These are phyloP conservation scores for Poeciliopsis gracilis DNA, from an alignment of 2,797 vertebrate genomes.

Conservation along the genomic window DNA sequence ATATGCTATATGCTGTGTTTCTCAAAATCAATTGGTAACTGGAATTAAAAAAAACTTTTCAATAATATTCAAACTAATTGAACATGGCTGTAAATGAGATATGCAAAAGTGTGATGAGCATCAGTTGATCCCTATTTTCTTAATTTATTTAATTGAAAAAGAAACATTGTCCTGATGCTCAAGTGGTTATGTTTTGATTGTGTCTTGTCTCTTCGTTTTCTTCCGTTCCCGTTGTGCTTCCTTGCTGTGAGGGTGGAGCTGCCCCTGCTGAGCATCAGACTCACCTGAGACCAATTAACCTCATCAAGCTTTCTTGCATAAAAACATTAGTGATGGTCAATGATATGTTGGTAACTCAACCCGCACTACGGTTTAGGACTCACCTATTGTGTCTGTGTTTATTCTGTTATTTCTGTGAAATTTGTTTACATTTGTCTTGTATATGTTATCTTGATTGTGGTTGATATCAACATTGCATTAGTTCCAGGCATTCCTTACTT, in stretches of 20 bases:
- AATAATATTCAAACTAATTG: neutral
- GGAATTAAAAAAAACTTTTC: neutral
- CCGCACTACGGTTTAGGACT: neutral
- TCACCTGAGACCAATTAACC: constrained; percentile 8
- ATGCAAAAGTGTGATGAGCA: neutral
- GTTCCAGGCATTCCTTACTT: neutral
- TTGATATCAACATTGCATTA: neutral
- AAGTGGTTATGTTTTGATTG: neutral
- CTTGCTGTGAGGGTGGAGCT: neutral
- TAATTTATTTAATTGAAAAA: neutral
- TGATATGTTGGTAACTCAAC: neutral
- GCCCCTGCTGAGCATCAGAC: neutral
- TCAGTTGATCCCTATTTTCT: neutral
- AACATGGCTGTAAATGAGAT: neutral
- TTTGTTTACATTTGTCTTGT: neutral
- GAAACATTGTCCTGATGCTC: neutral
- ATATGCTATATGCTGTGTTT: neutral
- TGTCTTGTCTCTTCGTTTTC: neutral
- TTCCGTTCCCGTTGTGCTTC: neutral
- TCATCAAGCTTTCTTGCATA: neutral
- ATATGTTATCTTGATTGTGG: neutral
- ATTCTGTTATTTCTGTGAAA: neutral
- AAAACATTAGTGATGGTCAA: neutral
- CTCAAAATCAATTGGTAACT: neutral
- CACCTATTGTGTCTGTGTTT: neutral